Base-by-base conservation (phyloP, 2,113 vertebrate species). In the Pampusana beccarii region DNA sequence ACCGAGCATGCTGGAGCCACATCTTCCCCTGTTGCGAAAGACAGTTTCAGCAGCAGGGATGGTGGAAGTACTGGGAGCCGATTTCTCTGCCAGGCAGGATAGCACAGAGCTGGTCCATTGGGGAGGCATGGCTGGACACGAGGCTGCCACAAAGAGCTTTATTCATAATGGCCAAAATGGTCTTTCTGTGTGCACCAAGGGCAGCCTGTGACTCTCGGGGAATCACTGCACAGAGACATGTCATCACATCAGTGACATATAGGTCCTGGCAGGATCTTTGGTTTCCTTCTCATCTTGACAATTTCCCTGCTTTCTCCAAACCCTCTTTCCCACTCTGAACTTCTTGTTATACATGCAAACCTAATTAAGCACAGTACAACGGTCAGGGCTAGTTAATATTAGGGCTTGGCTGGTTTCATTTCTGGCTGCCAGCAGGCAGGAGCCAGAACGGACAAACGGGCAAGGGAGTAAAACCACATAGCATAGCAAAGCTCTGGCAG, bases 401-500 rank as follows among this genome's bases (percentile, higher is more conserved):
- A 74, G 51, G 60, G 46, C 60, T 90, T 70, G 73, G 21, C 21
- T 89, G 42, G 6, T 67, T 84, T 86, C 44, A 33, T 19, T 86
- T 34, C 70, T 81, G 66, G 50, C 57, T 92, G 79, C 62, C 70
- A 94, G 81, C 50, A 80, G 67, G 70, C 71, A 84, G 70, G 58
- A 86, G 6, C 16, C 18, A 4, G 31, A 21, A 23, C 5, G 3
- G 38, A 71, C 42, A 78, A 92, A n/a, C 0, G 0, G 64, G n/a
- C 11, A 1, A 79, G 62, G 24, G 67, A 58, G 36, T 0, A 0
- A 91, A 73, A 82, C 53, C 60, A 29, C 65, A 31, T 34, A 88
- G 78, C 54, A 57, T 48, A 85, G 65, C 74, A 62, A 44, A 87
- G n/a, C 62, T 78, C 84, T 88, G 79, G 82, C 89, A 82, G 56